Evolutionary conservation across 1,140 invertebrate genomes (phyloP), one percentile per base, ranked within the genome.

Genomic region (Brachionus plicatilis): DNA sequence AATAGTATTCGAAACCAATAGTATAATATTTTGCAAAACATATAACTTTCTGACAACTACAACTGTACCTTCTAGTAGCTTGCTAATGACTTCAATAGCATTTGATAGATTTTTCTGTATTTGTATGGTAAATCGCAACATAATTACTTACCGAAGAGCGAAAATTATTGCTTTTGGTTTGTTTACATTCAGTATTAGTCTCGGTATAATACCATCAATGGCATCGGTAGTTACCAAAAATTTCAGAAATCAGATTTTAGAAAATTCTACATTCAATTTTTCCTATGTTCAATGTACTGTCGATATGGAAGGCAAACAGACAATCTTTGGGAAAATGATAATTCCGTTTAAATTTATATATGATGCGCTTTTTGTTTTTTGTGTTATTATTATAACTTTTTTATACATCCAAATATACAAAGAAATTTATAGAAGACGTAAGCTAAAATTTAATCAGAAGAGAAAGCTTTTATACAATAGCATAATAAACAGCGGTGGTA

Each of bases 61-160:
- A 75, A 89, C 87, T 65, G 86, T 90, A 7, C 88, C 88, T 0
- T 86, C 88, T 37, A 88, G 88, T 12, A 86, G 88, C 2, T 87
- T 89, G 68, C 87, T 90, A 27, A 90, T 90, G 88, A 87, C 88
- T 24, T 88, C 87, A 27, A 89, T 90, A 33, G 88, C 88, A 27
- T 86, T 88, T 43, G 89, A 90, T 83, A 85, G 89, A 24, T 90
- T 88, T 80, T 86, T 89, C 75, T 89, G 89, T 56, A 89, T 90
- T 17, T 90, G 89, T 70, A 88, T 88, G 84, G 88, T 88, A 5
- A 88, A 88, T 65, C 85, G 86, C 1, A 87, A 88, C 60, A 85
- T 87, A 8, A 87, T 90, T 70, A 89, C 88, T 14, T 85, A 86
- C 4, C 70, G 80, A 76, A 65, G 87, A 43, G 88, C 89, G 1